Evolutionary conservation across 2,797 vertebrate genomes (phyloP).

Genomic region (Pristis pectinata): DNA sequence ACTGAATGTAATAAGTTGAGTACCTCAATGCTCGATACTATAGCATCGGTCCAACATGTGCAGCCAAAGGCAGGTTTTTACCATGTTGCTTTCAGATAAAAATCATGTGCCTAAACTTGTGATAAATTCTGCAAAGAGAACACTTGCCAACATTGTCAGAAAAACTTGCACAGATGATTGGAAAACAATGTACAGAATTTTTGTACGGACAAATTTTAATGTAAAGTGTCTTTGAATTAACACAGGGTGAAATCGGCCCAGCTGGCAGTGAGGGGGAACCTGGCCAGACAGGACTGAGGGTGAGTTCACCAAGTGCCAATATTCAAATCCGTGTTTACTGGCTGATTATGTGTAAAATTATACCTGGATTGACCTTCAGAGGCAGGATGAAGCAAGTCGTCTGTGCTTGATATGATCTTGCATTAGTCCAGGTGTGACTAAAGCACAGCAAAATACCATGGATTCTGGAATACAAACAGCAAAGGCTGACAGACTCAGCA

Average conservation of each 20-base stretch:
- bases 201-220: not conserved
- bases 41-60: too few relatives aligned
- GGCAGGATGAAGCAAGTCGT: not conserved
- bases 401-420: not conserved
- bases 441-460: not conserved
- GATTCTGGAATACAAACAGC: not conserved
- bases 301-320: conserved; percentile 53
- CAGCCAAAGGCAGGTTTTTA: too few relatives aligned
- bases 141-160: not conserved
- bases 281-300: conserved; percentile 79
- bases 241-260: conserved; percentile 80
- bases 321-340: not conserved
- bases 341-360: not conserved
- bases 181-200: not conserved
- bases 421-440: not conserved
- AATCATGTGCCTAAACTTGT: too few relatives aligned
- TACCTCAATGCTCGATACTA: too few relatives aligned
- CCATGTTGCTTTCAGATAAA: not conserved
- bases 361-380: too few relatives aligned
- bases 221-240: conserved; percentile 35
- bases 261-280: conserved; percentile 68
- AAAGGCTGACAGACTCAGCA: not conserved
- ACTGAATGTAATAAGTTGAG: too few relatives aligned
- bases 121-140: not conserved
- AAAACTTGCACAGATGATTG: not conserved